Evolutionary conservation across 2,888 invertebrate genomes (phyloP).

Genomic region (Apotomis turbidana): DNA sequence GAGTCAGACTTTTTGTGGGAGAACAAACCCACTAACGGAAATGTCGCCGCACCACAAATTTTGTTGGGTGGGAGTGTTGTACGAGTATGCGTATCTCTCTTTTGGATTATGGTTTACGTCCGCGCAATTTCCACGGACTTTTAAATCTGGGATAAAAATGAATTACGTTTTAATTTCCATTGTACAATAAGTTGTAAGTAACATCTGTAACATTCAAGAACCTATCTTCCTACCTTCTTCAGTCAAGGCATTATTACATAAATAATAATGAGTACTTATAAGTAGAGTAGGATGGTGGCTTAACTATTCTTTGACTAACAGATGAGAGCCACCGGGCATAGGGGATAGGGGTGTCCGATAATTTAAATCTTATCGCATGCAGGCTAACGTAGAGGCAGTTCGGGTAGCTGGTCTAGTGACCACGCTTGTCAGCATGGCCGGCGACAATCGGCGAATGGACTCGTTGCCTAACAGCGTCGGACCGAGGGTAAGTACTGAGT

Average conservation of each 20-base stretch:
- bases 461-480: constrained; percentile 80
- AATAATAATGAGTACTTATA: too few relatives aligned
- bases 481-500: constrained; percentile 73
- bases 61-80: too few relatives aligned
- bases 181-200: too few relatives aligned
- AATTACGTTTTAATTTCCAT: too few relatives aligned
- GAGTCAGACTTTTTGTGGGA: too few relatives aligned
- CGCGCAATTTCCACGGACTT: too few relatives aligned
- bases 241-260: too few relatives aligned
- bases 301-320: not conserved
- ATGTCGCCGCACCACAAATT: too few relatives aligned
- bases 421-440: constrained; percentile 92
- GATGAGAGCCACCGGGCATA: constrained; percentile 5
- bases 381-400: constrained; percentile 92
- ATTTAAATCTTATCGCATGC: constrained; percentile 83
- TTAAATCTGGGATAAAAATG: too few relatives aligned
- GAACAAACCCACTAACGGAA: too few relatives aligned
- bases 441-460: constrained; percentile 83
- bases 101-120: too few relatives aligned
- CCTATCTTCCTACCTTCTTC: not conserved
- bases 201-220: not conserved
- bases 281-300: not conserved
- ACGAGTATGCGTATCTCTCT: too few relatives aligned
- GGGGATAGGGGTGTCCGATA: constrained; percentile 59
- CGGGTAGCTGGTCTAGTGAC: constrained; percentile 92